phyloP scores from a whole-genome alignment of 2,888 invertebrate genomes.

The Drosophila kuntzei region DNA sequence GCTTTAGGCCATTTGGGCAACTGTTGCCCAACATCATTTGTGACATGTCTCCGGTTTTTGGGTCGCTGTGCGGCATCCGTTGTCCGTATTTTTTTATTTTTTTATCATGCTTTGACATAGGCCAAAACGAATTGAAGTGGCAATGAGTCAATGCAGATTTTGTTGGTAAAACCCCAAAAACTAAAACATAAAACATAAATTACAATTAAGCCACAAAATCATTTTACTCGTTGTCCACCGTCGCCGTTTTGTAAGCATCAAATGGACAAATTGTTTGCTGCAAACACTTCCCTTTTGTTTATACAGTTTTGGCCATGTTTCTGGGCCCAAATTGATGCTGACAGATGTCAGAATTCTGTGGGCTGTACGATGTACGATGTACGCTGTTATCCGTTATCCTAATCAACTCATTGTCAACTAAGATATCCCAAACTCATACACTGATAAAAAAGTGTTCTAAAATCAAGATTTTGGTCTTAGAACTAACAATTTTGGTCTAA shows the following conservation, averaged over 20 bases:
- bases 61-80: conserved; percentile 23
- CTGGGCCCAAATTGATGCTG: conserved; percentile 58
- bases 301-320: not conserved
- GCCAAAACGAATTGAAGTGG: conserved; percentile 66
- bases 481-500: too few relatives aligned
- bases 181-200: conserved; percentile 34
- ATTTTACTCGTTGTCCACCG: conserved; percentile 19
- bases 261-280: conserved; percentile 21
- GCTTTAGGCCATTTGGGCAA: not conserved
- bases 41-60: conserved; percentile 27
- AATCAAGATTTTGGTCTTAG: too few relatives aligned
- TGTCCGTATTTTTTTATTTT: conserved; percentile 3
- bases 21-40: conserved; percentile 37
- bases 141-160: conserved; percentile 52
- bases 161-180: conserved; percentile 9
- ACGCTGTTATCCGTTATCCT: conserved; percentile 22
- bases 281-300: not conserved
- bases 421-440: not conserved
- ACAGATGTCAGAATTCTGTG: conserved; percentile 56
- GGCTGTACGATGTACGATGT: not conserved
- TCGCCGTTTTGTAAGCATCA: conserved; percentile 26
- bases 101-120: conserved; percentile 27
- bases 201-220: conserved; percentile 40
- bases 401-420: conserved; percentile 24
- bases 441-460: too few relatives aligned